Evolutionary conservation across 2,113 vertebrate genomes (phyloP), one percentile per base, ranked within the genome.

Genomic region (Montifringilla adamsi): DNA sequence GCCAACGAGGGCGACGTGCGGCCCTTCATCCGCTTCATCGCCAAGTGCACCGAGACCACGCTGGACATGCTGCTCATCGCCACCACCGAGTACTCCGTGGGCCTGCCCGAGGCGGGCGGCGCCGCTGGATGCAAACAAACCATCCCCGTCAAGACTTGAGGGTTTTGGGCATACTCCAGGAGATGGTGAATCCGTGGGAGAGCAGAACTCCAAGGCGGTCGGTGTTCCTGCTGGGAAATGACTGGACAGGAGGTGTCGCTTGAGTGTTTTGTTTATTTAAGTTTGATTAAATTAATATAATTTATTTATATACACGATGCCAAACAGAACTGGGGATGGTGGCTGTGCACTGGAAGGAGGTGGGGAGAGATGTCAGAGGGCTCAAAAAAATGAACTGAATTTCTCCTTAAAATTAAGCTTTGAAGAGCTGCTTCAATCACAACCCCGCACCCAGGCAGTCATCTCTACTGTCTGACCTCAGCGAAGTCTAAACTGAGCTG

Each of bases 11-110:
- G 99, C 0, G 99, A 99, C 0, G 98, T 99, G 27, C 96, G 99
- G 60, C 99, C 99, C 2, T 99, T 99, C 97, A 99, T 99, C 63
- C 99, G 99, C 50, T 99, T 99, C 49, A 99, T 99, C 5, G 99
- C 99, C 52, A 98, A 99, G 95, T 99, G 99, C 43, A 98, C 99
- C 0, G 99, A 99, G 97, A 99, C 98, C 13, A 99, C 99, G 0
- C 96, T 99, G 90, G 99, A 99, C 97, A 99, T 99, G 5, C 73
- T 99, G 95, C 98, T 99, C 59, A 98, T 99, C 9, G 99, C 99
- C 75, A 99, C 99, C 23, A 98, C 98, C 0, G 99, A 99, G 87
- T 97, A 99, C 24, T 97, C 99, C 0, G 99, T 99, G 72, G 99
- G 98, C 1, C 97, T 99, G 80, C 99, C 99, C 0, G 99, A 97